These are phyloP conservation scores for Halichoeres trimaculatus DNA, from an alignment of 2,113 vertebrate genomes.

Conservation along the genomic window DNA sequence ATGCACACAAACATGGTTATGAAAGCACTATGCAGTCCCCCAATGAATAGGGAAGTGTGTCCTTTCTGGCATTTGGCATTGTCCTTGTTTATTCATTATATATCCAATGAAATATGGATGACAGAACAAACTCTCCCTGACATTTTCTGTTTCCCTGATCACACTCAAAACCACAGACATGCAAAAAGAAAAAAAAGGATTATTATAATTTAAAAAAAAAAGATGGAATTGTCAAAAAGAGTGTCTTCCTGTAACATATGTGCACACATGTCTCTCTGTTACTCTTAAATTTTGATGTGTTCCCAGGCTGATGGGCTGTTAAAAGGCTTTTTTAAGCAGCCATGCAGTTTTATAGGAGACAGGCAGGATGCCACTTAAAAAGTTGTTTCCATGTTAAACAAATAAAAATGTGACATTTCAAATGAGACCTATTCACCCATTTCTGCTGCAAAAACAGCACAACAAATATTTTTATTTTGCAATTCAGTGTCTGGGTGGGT, in stretches of 20 bases:
- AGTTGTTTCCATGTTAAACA: slow-evolving; percentile 41
- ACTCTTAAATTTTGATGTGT: slow-evolving; percentile 71
- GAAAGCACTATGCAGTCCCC: slow-evolving; percentile 22
- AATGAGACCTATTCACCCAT: slow-evolving; percentile 38
- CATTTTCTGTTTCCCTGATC: slow-evolving; percentile 28
- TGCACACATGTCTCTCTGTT: slow-evolving; percentile 20
- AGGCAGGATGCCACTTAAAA: slow-evolving; percentile 22
- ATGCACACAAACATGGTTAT: neutral
- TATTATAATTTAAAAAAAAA: too few species aligned
- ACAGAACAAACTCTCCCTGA: slow-evolving; percentile 25
- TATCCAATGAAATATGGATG: slow-evolving; percentile 69
- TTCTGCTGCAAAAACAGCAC: slow-evolving; percentile 20
- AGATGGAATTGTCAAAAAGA: slow-evolving; percentile 35
- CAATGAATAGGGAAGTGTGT: slow-evolving; percentile 14
- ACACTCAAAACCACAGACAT: slow-evolving; percentile 10
- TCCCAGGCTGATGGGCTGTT: slow-evolving; percentile 53
- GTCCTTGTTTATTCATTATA: slow-evolving; percentile 65
- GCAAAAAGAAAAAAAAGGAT: slow-evolving; percentile 1
- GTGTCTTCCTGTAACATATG: slow-evolving; percentile 31
- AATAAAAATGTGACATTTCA: slow-evolving; percentile 47
- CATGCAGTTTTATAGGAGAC: slow-evolving; percentile 45
- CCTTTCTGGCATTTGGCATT: slow-evolving; percentile 50
- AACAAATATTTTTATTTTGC: slow-evolving; percentile 43
- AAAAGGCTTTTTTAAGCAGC: slow-evolving; percentile 39
- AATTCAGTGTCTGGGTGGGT: slow-evolving; percentile 45